Evolutionary conservation across 37 sponge, comb jelly and placozoan species (phyloP).

Genomic region (Halichondria panicea): DNA sequence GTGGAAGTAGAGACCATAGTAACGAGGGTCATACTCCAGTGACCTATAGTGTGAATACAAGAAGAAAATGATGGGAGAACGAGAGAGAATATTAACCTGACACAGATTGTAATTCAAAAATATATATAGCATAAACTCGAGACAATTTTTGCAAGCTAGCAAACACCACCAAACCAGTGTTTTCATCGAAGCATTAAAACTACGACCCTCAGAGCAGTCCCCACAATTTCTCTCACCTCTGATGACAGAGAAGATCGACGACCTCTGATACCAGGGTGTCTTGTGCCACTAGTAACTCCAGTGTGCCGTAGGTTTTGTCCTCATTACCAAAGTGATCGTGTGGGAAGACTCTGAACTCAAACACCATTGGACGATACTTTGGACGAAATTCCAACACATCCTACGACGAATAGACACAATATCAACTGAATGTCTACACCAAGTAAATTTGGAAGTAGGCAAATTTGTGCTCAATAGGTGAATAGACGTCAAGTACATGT

Average conservation of each 20-base stretch:
- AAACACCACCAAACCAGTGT: background rate
- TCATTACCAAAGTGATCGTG: slow-evolving; percentile 32
- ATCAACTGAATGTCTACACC: no score
- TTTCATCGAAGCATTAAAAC: background rate
- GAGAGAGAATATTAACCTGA: background rate
- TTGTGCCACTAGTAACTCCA: slow-evolving; percentile 74
- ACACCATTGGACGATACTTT: slow-evolving; percentile 83
- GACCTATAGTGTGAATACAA: slow-evolving; percentile 43
- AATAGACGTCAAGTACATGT: no score
- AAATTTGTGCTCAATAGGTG: no score
- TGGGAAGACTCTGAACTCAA: slow-evolving; percentile 71
- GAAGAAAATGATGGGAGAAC: background rate
- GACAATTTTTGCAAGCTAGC: background rate
- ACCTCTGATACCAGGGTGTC: slow-evolving; percentile 65
- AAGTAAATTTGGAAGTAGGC: no score
- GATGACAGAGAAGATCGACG: slow-evolving; percentile 63
- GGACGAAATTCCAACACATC: slow-evolving; percentile 84
- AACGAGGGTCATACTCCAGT: slow-evolving; percentile 83
- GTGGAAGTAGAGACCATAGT: slow-evolving; percentile 90
- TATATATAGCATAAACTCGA: no score
- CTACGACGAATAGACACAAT: no score
- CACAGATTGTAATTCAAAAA: background rate
- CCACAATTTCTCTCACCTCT: slow-evolving; percentile 33
- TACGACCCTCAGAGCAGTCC: background rate
- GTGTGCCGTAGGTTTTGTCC: slow-evolving; percentile 34